A percentile compares a stretch with the other conserved stretches of the same genome.
These are phyloP conservation scores for Drosophila ezoana DNA, from an alignment of 2,888 invertebrate species.

Conservation along the genomic window DNA sequence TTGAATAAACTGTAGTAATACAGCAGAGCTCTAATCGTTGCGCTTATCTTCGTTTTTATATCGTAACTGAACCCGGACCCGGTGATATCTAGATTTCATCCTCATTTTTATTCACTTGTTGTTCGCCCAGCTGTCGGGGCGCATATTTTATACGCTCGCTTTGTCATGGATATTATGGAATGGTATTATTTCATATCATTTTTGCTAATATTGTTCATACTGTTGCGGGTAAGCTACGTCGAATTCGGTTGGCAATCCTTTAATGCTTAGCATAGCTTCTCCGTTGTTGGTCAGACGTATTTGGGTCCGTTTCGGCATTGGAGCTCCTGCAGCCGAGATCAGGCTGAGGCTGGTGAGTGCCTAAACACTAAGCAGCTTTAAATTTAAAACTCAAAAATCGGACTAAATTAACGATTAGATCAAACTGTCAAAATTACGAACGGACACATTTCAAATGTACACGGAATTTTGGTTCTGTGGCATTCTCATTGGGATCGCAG, in stretches of 20 bases:
- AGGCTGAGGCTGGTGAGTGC: slow-evolving; percentile 52
- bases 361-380: slow-evolving; percentile 23
- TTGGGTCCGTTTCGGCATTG: slow-evolving; percentile 59
- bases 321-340: slow-evolving; percentile 22
- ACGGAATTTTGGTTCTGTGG: slow-evolving; percentile 66
- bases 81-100: slow-evolving; percentile 13
- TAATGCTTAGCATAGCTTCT: not conserved
- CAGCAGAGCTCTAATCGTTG: slow-evolving; percentile 1
- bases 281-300: slow-evolving; percentile 46
- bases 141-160: not conserved
- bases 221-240: slow-evolving; percentile 59
- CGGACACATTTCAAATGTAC: slow-evolving; percentile 47
- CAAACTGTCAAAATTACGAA: slow-evolving; percentile 35
- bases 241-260: not conserved
- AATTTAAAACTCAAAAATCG: slow-evolving; percentile 19
- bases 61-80: not conserved
- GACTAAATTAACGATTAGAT: not conserved
- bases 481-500: slow-evolving; percentile 56
- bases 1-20: slow-evolving; percentile 45
- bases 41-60: slow-evolving; percentile 8
- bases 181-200: slow-evolving; percentile 63
- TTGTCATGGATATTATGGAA: slow-evolving; percentile 59
- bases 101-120: slow-evolving; percentile 47
- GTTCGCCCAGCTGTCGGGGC: slow-evolving; percentile 17
- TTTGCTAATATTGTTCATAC: slow-evolving; percentile 54